Base-by-base conservation (phyloP, 2,888 invertebrate species). In the Ectemnius lituratus region DNA sequence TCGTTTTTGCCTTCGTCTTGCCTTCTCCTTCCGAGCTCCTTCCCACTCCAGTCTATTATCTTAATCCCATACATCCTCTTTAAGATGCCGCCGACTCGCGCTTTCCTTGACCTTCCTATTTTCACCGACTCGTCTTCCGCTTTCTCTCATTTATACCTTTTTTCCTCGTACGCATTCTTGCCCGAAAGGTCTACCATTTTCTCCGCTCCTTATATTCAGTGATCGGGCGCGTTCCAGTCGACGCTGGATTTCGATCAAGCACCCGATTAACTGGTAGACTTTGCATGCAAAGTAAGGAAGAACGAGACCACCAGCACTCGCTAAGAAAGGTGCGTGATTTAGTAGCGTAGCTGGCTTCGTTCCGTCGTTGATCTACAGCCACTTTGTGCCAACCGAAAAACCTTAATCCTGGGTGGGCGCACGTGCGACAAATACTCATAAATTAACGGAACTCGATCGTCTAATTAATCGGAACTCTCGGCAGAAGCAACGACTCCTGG, bases 21-120 rank as follows among this genome's bases (percentile, higher is more conserved):
- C 76, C 80, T 72, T 76, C 80, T 76, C 81, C 84, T 82, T 88
- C 85, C 83, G 76, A 77, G 82, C 81, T 85, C 84, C 85, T 87
- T 88, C 86, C 85, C 88, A 86, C 86, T 73, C 84, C 84, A 88
- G 89, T 88, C 90, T 88, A 90, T 90, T 88, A 89, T 90, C 89
- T 90, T 89, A 89, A 89, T 89, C 88, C 88, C 86, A 88, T 88
- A 89, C 88, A 88, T 88, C 89, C 87, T 86, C 88, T 89, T 89
- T 89, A 89, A 89, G 89, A 87, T 16, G 69, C 62, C 20, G 61
- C 62, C 18, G 27, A 1, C 57, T 70, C 63, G 14, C 56, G 56
- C 68, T 61, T 28, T 58, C 37, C 63, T 47, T 20, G 58, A 58
- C 58, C 14, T 20, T 58, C 16, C 58, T 4, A 58, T 58, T 58